Evolutionary conservation across 2,797 vertebrate species (phyloP), one percentile per base, ranked within the genome.

Genomic region (Myotis planiceps): DNA sequence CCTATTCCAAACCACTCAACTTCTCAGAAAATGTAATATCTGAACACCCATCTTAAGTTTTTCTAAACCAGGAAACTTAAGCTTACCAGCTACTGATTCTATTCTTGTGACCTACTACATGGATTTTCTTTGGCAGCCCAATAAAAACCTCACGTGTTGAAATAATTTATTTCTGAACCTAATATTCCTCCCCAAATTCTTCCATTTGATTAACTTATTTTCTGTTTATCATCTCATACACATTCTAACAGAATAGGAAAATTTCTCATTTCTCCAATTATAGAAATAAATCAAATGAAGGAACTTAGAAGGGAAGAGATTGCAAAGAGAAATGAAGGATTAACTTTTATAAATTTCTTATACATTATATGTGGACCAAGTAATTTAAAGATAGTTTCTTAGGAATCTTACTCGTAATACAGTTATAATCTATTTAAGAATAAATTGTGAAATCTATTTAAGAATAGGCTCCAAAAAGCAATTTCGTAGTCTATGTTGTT

Each of bases 101-200:
- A 63, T 92, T 96, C 93, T 95, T 96, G 68, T 97, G 96, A 97
- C 91, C 95, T 96, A 95, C 79, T 97, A 85, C 96, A 93, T 78
- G 80, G 85, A 96, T 98, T 98, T 98, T 97, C 92, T 96, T 95
- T 98, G 97, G 98, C 97, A 97, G 53, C 45, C 85, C 80, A 86
- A 72, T 45, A 93, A 95, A 97, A 98, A 86, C 93, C 60, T 93
- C 96, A 88, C 92, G 97, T 37, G 18, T 84, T 98, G 94, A 96
- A 98, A 97, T 97, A 94, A 98, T 98, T 98, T 97, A 80, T 97
- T 97, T 98, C 86, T 93, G 42, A 97, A 91, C 45, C 12, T 5
- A 97, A 71, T 95, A 98, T 97, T 95, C 91, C 51, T 95, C 79
- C 8, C 32, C 84, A 96, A 96, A 97, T 97, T 98, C 97, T 96